Evolutionary conservation across 2,888 invertebrate genomes (phyloP).

Genomic region (Meandrusa payeni): DNA sequence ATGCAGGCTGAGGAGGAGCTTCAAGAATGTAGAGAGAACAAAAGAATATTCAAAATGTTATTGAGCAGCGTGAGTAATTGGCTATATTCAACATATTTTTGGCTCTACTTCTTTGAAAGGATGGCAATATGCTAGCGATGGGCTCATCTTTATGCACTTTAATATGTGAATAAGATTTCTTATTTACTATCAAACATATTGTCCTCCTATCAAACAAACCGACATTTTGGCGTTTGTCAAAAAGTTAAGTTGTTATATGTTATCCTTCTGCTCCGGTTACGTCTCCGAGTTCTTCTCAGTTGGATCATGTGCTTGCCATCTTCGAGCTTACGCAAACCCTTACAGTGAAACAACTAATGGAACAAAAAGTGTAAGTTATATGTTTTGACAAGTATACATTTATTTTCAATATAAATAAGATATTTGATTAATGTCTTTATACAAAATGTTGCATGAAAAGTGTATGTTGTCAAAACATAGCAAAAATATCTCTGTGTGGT

Average conservation of each 20-base stretch:
- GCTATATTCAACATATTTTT: slow-evolving; percentile 1
- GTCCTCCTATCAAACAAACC: slow-evolving; percentile 3
- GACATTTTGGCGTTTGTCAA: slow-evolving; percentile 1
- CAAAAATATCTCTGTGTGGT: slow-evolving; percentile 33
- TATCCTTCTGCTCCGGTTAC: slow-evolving; percentile 35
- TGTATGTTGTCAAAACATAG: slow-evolving; percentile 34
- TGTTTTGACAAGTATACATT: slow-evolving; percentile 42
- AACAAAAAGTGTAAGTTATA: slow-evolving; percentile 28
- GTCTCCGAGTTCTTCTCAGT: slow-evolving; percentile 24
- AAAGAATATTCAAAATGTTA: slow-evolving; percentile 90
- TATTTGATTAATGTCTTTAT: not conserved
- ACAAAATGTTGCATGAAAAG: slow-evolving; percentile 18
- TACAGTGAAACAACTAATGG: slow-evolving; percentile 15
- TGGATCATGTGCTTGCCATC: slow-evolving; percentile 35
- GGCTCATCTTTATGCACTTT: not conserved
- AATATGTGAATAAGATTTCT: not conserved
- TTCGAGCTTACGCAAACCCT: slow-evolving; percentile 26
- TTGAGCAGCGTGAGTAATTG: slow-evolving; percentile 93
- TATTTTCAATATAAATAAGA: not conserved
- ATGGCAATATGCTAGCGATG: not conserved
- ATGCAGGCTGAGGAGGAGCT: slow-evolving; percentile 93
- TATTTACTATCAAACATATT: not conserved
- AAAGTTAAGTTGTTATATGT: slow-evolving; percentile 26
- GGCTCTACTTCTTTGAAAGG: slow-evolving; percentile 11
- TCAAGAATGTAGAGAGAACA: slow-evolving; percentile 90